These are phyloP conservation scores for Gandaritis pyraliata DNA, from an alignment of 2,888 invertebrate genomes.

Conservation along the genomic window DNA sequence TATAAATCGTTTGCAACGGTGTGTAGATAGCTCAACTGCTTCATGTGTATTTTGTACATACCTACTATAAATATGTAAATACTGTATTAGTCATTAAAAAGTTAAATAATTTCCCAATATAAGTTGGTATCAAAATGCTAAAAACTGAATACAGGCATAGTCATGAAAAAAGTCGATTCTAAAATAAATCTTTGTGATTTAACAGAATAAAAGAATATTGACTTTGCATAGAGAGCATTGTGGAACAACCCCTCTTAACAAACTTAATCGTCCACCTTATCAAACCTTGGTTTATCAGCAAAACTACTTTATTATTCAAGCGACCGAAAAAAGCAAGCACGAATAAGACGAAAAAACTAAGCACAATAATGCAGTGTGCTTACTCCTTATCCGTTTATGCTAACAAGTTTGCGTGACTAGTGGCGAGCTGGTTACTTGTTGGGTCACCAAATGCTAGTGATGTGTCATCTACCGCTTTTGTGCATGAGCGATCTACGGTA, in stretches of 20 bases:
- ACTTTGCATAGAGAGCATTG: no score
- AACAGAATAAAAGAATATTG: no score
- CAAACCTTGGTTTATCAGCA: constrained; percentile 37
- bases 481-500: constrained; percentile 30
- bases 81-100: no score
- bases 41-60: no score
- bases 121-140: no score
- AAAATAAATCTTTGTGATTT: no score
- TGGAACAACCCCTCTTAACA: constrained; percentile 16
- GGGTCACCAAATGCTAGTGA: constrained; percentile 31
- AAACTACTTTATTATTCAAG: constrained; percentile 44
- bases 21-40: no score
- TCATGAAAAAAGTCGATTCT: no score
- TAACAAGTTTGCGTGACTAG: constrained; percentile 71
- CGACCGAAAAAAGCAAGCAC: constrained; percentile 52
- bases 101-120: no score
- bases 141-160: no score
- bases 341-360: constrained; percentile 59
- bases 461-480: constrained; percentile 27
- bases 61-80: no score
- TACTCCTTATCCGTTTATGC: constrained; percentile 72
- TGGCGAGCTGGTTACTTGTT: constrained; percentile 43
- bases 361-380: constrained; percentile 66
- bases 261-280: constrained; percentile 33
- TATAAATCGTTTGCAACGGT: no score